Base-by-base conservation (phyloP, 1,140 invertebrate genomes). In the Caenorhabditis latens region DNA sequence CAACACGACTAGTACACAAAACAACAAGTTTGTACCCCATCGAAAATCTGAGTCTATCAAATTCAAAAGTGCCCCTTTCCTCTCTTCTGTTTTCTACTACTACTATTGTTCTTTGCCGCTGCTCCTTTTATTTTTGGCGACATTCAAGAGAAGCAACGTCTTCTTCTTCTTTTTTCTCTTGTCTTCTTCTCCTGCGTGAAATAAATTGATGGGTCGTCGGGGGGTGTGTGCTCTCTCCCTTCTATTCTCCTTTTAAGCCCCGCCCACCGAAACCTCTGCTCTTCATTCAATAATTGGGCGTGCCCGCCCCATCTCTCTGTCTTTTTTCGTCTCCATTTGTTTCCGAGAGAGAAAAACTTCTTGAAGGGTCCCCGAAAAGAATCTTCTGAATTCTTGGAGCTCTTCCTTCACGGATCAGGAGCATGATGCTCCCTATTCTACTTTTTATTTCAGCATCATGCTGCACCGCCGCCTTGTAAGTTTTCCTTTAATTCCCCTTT, bases 251-350 rank as follows among this genome's bases (percentile, higher is more conserved):
- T n/a, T 71, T 46, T 71, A 43, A 43, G 65, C 65, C 42, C 65
- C 71, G 14, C 71, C 46, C n/a, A 8, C 42, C 42, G 2, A 13
- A 43, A 71, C 21, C 40, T 24, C 43, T 43, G 43, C 71, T 79
- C 71, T 79, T 79, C 46, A 79, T 79, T 53, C 71, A 79, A 79
- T 79, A 79, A 79, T 79, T 79, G 71, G 71, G 71, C 71, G 71
- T 79, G 71, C 71, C 71, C 71, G 46, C 43, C 43, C 71, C 71
- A 21, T 79, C 71, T 50, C 43, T 63, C 46, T 71, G n/a, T 71
- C 19, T 43, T 53, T 16, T 71, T 71, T 79, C 46, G 50, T 53
- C 71, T 79, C 71, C n/a, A 79, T 79, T 50, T 79, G 21, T 79
- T 79, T 79, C 46, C 14, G 11, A n/a, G 19, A 71, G 46, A 42